Conservation (phyloP, 2,888 invertebrate genomes). For the Sipha maydis region DNA sequence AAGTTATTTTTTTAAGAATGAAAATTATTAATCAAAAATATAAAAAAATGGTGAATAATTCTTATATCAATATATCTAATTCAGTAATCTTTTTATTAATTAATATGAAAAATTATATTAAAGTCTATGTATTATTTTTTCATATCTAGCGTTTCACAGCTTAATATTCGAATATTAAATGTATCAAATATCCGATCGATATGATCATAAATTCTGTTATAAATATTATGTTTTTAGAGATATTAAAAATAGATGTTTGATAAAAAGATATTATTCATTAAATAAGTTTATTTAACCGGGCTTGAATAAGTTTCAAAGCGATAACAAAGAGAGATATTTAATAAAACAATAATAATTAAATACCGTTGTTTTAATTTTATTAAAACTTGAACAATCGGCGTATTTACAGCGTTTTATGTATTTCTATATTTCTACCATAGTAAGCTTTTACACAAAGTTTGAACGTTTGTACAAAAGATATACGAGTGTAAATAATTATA, state of each 20-base stretch:
- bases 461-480: background rate
- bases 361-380: background rate
- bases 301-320: background rate
- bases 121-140: no score
- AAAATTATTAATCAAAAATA: no score
- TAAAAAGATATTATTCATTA: background rate
- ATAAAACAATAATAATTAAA: background rate
- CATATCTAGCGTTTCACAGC: no score
- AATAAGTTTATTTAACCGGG: background rate
- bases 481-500: background rate
- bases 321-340: background rate
- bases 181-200: no score
- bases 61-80: no score
- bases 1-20: no score
- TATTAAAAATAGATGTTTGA: background rate
- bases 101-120: no score
- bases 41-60: no score
- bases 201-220: no score
- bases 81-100: no score
- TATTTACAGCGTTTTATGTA: background rate
- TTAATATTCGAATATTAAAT: no score
- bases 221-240: background rate
- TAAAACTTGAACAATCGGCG: background rate
- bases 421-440: background rate
- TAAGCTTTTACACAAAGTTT: background rate